Percentiles rank a stretch among this genome's conserved stretches.
phyloP scores from a whole-genome alignment of 1,140 invertebrate species.

The Thereuonema tuberculata region DNA sequence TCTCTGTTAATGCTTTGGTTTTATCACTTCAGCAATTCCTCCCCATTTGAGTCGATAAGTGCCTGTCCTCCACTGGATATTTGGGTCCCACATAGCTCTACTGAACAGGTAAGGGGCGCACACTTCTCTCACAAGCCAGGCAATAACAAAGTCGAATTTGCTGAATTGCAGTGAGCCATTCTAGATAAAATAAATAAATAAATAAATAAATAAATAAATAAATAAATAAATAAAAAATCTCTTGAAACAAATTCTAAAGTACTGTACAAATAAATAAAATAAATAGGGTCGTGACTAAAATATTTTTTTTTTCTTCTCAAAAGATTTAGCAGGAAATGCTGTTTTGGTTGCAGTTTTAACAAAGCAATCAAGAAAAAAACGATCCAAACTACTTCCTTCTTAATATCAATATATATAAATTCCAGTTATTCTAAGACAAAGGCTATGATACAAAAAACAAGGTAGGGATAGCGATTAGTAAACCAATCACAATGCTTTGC shows the following conservation, averaged over 20 bases:
- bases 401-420: too few species aligned
- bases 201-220: constrained; percentile 7
- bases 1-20: constrained; percentile 13
- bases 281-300: background rate
- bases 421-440: too few species aligned
- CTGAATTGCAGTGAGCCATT: constrained; percentile 89
- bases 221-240: constrained; percentile 5
- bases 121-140: constrained; percentile 88
- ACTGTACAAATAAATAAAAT: constrained; percentile 1
- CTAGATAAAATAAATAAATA: constrained; percentile 35
- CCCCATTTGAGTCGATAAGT: constrained; percentile 85
- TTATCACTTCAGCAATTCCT: constrained; percentile 53
- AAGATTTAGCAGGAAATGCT: too few species aligned
- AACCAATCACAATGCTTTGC: too few species aligned
- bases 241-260: constrained; percentile 1
- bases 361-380: background rate
- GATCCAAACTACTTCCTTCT: too few species aligned
- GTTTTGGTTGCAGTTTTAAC: too few species aligned
- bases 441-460: too few species aligned
- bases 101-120: constrained; percentile 77
- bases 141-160: constrained; percentile 86
- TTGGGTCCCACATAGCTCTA: constrained; percentile 61
- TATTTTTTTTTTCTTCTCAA: background rate
- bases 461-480: too few species aligned
- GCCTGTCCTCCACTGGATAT: constrained; percentile 81